Evolutionary conservation across 2,888 invertebrate genomes (phyloP).

Genomic region (Caenorhabditis sp.): DNA sequence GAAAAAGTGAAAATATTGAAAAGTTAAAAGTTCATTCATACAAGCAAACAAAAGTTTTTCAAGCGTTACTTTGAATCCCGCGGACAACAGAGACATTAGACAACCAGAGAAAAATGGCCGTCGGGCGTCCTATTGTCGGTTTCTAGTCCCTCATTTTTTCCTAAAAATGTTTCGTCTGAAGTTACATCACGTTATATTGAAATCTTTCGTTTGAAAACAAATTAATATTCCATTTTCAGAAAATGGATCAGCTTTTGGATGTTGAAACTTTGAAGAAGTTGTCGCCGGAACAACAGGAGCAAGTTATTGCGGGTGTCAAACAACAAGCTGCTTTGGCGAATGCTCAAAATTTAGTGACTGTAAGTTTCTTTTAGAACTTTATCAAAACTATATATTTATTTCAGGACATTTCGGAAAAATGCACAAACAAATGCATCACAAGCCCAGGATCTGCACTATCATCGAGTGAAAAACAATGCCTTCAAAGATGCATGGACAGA

Average conservation of each 20-base stretch:
- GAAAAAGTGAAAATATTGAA: not conserved
- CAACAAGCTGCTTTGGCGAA: constrained; percentile 67
- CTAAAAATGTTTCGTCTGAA: not conserved
- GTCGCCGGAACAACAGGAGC: constrained; percentile 66
- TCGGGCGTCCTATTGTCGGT: not conserved
- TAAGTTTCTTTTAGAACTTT: constrained; percentile 21
- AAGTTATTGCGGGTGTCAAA: constrained; percentile 63
- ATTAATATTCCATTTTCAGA: not conserved
- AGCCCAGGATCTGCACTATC: constrained; percentile 62
- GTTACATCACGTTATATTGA: constrained; percentile 4
- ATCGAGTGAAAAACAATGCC: constrained; percentile 64
- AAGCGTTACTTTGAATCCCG: too few relatives aligned
- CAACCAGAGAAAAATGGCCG: constrained; percentile 8
- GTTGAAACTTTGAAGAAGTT: constrained; percentile 63
- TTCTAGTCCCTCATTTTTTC: constrained; percentile 10
- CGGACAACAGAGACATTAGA: not conserved
- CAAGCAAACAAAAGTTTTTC: not conserved
- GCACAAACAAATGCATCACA: constrained; percentile 67
- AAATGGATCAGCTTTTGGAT: constrained; percentile 65
- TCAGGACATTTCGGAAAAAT: constrained; percentile 69
- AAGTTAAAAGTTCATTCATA: not conserved
- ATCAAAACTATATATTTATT: not conserved
- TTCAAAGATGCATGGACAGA: constrained; percentile 74
- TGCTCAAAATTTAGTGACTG: constrained; percentile 66
- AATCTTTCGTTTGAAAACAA: not conserved